These are phyloP conservation scores for Momotus momota DNA, from an alignment of 2,797 vertebrate species.

Conservation along the genomic window DNA sequence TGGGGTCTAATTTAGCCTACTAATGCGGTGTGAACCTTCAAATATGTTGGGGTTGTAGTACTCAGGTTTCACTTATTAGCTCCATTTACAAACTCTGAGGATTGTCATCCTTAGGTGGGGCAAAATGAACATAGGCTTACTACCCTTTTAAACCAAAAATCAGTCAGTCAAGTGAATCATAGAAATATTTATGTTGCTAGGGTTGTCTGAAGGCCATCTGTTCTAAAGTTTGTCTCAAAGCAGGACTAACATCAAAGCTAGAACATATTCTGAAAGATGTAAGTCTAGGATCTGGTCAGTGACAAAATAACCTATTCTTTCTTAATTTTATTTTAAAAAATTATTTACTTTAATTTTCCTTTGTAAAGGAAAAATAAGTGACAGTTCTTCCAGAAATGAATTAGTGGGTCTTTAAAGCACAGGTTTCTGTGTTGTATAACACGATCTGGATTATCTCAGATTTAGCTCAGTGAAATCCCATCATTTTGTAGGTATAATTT, in stretches of 20 bases:
- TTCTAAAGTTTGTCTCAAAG: background rate
- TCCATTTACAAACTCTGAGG: background rate
- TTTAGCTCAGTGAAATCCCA: conserved; percentile 24
- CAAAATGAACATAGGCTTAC: background rate
- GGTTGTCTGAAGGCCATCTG: background rate
- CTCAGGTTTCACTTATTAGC: rapidly evolving
- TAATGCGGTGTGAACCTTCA: background rate
- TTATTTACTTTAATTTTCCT: background rate
- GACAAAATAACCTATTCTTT: background rate
- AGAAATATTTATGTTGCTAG: background rate
- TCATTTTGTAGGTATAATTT: conserved; percentile 12
- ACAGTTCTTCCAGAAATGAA: conserved; percentile 10
- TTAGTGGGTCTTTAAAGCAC: background rate
- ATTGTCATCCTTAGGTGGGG: background rate
- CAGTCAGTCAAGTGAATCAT: background rate
- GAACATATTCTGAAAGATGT: background rate
- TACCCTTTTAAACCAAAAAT: background rate
- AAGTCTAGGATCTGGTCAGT: background rate
- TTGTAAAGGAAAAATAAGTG: conserved; percentile 36
- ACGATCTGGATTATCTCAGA: conserved; percentile 14
- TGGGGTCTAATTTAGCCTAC: background rate
- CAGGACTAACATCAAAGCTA: background rate
- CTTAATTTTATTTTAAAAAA: background rate
- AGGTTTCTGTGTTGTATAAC: conserved; percentile 12
- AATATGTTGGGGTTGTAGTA: background rate